Evolutionary conservation across 2,113 vertebrate species (phyloP), one percentile per base, ranked within the genome.

Genomic region (Patagioenas fasciata): DNA sequence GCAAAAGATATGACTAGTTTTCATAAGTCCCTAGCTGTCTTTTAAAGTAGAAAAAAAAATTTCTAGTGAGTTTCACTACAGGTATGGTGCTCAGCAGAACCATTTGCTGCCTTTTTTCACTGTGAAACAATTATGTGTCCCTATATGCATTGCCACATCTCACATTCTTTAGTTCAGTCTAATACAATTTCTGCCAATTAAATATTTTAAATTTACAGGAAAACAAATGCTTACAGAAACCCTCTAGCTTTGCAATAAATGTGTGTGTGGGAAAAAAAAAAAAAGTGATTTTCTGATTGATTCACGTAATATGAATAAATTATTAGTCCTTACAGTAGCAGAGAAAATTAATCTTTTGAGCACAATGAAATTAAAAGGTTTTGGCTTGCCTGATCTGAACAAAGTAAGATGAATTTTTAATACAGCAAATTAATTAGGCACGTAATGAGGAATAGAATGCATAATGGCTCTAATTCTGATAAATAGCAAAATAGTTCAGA

Each of bases 391-490:
- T 96, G 89, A 96, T 95, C 82, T 85, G 91, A 97, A 93, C 88
- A 97, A 97, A 97, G 94, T 97, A 96, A 97, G 96, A 98, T 98
- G 80, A 98, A 98, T 98, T 98, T 98, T 97, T 97, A 98, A 98
- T 98, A 96, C 65, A 97, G 78, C 73, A 96, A 98, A 98, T 98
- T 98, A 98, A 98, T 98, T 98, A 97, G 91, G 96, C 96, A 98
- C 88, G 16, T 97, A 98, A 98, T 98, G 97, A 97, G 96, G 91
- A 97, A 97, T 91, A 91, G 60, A 85, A 95, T 88, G 88, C 60
- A 75, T 98, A 96, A 96, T 94, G 97, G 61, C 88, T 95, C 91
- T 97, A 98, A 98, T 98, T 91, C 91, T 96, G 97, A 98, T 98
- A 97, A 98, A 98, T 97, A 94, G 89, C 93, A 97, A 98, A 98